A percentile compares a stretch with the other conserved stretches of the same genome.
phyloP scores from a whole-genome alignment of 2,113 vertebrate genomes.

The Chinchilla lanigera region DNA sequence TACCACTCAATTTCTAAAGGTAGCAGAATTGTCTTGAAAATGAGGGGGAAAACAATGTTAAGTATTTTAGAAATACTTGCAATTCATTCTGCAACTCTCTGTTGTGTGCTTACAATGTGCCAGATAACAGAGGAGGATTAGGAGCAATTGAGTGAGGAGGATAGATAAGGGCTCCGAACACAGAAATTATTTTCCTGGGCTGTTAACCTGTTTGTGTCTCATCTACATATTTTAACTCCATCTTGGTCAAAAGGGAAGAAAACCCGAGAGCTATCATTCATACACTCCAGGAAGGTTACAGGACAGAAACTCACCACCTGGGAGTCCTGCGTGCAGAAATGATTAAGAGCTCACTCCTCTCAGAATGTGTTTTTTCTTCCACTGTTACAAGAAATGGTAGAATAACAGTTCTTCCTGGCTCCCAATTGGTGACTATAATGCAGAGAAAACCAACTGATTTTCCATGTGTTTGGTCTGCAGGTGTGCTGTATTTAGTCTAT shows the following conservation, averaged over 20 bases:
- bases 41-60: background rate
- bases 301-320: background rate
- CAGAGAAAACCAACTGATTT: background rate
- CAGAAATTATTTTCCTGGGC: background rate
- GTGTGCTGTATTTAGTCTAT: background rate
- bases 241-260: background rate
- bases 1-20: background rate
- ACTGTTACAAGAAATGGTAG: background rate
- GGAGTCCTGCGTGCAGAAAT: background rate
- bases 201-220: background rate
- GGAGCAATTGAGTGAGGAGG: background rate
- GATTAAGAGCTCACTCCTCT: background rate
- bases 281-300: background rate
- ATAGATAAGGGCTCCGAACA: background rate
- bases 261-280: background rate
- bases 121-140: background rate
- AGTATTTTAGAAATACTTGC: background rate
- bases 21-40: background rate
- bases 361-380: conserved; percentile 16
- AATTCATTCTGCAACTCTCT: background rate
- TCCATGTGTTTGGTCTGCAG: background rate
- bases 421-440: background rate
- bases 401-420: background rate
- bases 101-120: background rate
- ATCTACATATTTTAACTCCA: background rate